Evolutionary conservation across 2,797 vertebrate species (phyloP).

Genomic region (Peromyscus eremicus): DNA sequence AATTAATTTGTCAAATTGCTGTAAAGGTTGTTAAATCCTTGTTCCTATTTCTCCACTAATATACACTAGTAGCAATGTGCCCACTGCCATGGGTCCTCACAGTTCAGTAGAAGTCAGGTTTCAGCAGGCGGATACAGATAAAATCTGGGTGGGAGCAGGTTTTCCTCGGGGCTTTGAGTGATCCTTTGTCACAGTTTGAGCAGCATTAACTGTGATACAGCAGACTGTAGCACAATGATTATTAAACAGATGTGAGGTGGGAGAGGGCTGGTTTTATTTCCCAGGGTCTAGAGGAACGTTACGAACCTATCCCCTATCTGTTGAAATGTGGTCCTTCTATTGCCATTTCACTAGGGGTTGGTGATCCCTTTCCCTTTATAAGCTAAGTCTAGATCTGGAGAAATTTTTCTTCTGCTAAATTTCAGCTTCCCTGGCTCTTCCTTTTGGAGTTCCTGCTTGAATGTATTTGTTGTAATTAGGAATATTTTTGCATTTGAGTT

Average conservation of each 20-base stretch:
- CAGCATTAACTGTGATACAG: background rate
- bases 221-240: too few species aligned
- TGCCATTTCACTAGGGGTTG: background rate
- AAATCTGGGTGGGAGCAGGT: background rate
- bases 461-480: constrained; percentile 20
- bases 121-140: background rate
- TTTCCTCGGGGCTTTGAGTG: background rate
- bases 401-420: background rate
- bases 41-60: background rate
- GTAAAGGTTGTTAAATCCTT: constrained; percentile 3
- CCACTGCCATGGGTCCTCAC: background rate
- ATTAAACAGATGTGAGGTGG: too few species aligned
- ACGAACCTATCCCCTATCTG: background rate
- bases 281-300: background rate
- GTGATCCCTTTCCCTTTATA: background rate
- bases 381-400: background rate
- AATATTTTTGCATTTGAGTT: constrained; percentile 20
- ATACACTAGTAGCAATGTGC: background rate
- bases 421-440: background rate
- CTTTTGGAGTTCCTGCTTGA: constrained; percentile 10
- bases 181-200: background rate
- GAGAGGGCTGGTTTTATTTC: background rate
- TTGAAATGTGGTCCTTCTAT: background rate
- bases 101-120: background rate
- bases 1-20: background rate